A percentile compares a stretch with the other conserved stretches of the same genome.
These are phyloP conservation scores for Rhogogaster chlorosoma DNA, from an alignment of 2,888 invertebrate species.

Conservation along the genomic window DNA sequence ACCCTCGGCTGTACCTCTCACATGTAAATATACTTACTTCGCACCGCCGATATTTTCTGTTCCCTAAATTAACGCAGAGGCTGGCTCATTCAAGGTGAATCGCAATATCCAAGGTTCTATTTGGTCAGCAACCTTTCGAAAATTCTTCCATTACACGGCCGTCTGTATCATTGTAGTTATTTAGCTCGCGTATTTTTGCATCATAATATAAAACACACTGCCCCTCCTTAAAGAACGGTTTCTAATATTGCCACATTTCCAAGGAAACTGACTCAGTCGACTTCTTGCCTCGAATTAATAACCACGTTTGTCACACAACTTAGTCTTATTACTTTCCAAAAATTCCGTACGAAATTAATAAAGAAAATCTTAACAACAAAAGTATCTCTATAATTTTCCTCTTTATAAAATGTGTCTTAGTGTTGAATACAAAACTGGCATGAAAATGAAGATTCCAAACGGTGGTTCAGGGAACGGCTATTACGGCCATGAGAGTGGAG, in stretches of 20 bases:
- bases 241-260: conserved; percentile 50
- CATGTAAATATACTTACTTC: not conserved
- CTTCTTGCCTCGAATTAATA: not conserved
- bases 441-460: conserved; percentile 77
- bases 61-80: conserved; percentile 1
- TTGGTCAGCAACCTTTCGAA: conserved; percentile 62
- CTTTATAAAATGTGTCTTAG: conserved; percentile 54
- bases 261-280: not conserved
- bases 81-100: conserved; percentile 63
- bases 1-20: not conserved
- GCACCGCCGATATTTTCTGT: not conserved
- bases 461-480: conserved; percentile 76
- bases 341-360: not conserved
- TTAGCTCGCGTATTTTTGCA: conserved; percentile 51
- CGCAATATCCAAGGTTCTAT: conserved; percentile 66
- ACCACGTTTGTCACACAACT: not conserved
- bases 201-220: conserved; percentile 55
- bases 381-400: not conserved
- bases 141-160: conserved; percentile 41
- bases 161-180: conserved; percentile 36
- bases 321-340: not conserved
- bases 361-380: not conserved
- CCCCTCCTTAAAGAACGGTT: conserved; percentile 43
- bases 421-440: conserved; percentile 64
- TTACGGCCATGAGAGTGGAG: conserved; percentile 74